A percentile compares a stretch with the other conserved stretches of the same genome.
Conservation (phyloP, 2,888 invertebrate species). For the Disparrhopalites patrizii region DNA sequence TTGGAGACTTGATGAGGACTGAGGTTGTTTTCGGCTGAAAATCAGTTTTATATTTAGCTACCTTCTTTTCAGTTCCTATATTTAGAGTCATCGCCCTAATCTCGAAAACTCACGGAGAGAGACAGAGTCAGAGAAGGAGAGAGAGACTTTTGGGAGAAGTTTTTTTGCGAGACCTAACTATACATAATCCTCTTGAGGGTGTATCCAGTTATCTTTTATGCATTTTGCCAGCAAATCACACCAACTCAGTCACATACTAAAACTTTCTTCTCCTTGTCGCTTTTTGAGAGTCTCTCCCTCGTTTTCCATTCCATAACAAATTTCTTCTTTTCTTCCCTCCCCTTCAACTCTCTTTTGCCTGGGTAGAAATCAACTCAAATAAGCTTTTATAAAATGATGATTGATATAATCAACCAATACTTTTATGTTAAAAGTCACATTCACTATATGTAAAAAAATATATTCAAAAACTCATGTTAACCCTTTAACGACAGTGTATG, state of each 20-base stretch:
- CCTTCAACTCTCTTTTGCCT: too few species aligned
- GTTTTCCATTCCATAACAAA: too few species aligned
- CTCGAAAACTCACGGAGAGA: slow-evolving; percentile 8
- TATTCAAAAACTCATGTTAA: too few species aligned
- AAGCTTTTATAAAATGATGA: too few species aligned
- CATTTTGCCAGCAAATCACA: slow-evolving; percentile 26
- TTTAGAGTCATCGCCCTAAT: slow-evolving; percentile 42
- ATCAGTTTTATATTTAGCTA: slow-evolving; percentile 44
- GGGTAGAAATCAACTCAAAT: too few species aligned
- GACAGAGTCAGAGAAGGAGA: too few species aligned
- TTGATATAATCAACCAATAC: too few species aligned
- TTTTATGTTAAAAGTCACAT: too few species aligned
- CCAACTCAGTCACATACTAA: slow-evolving; percentile 11
- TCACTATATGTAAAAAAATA: too few species aligned
- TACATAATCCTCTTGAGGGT: slow-evolving; percentile 22
- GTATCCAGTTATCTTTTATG: slow-evolving; percentile 21
- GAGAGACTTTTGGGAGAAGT: slow-evolving; percentile 7
- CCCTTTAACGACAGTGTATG: too few species aligned
- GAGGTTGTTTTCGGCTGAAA: slow-evolving; percentile 37
- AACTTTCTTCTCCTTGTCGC: slow-evolving; percentile 16
- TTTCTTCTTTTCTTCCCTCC: slow-evolving; percentile 1
- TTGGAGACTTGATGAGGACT: slow-evolving; percentile 26
- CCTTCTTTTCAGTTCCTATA: slow-evolving; percentile 36
- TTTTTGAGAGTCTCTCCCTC: too few species aligned
- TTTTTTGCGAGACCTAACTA: slow-evolving; percentile 14